Evolutionary conservation across 1,140 invertebrate species (phyloP), one percentile per base, ranked within the genome.

Genomic region (Drosophila tropicalis): DNA sequence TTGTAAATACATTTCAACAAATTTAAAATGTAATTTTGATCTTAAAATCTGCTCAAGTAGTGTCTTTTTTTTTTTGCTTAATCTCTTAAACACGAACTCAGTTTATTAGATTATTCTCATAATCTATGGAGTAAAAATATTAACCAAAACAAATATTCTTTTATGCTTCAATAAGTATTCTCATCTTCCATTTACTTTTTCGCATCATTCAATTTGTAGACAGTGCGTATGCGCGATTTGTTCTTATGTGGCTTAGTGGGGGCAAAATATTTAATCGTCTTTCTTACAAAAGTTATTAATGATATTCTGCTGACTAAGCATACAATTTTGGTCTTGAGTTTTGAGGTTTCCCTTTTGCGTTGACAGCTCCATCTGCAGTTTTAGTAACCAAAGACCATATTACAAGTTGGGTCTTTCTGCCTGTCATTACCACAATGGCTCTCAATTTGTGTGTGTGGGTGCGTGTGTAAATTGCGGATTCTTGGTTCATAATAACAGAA

Each of bases 391-490:
- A 69, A 81, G 79, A 79, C 82, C 79, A 41, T 44, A 62, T 75
- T 68, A 75, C 67, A 56, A 65, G 64, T 41, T 55, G 44, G 40
- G 56, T 44, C 55, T 44, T 54, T 58, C 17, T 61, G 47, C 60
- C 64, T 68, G 39, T 72, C 74, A 86, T 86, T 86, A 85, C 51
- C 71, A 81, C 82, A 86, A 75, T 41, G 39, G 19, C 69, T 36
- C 56, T 56, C 54, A 60, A 29, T 29, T 29, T 29, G 34, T n/a
- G 6, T 13, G 40, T 41, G 4, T n/a, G 36, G 3, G 36, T 36
- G 34, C 10, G 34, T 9, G 34, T 36, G 34, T 36, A 36, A 3
- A 36, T 36, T 51, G 40, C 29, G 15, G n/a, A 22, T 47, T 47
- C 44, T 47, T 47, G 2, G 13, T 54, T 22, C 55, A 56, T 68